Evolutionary conservation across 2,797 vertebrate genomes (phyloP), one percentile per base, ranked within the genome.

Genomic region (Esox lucius): DNA sequence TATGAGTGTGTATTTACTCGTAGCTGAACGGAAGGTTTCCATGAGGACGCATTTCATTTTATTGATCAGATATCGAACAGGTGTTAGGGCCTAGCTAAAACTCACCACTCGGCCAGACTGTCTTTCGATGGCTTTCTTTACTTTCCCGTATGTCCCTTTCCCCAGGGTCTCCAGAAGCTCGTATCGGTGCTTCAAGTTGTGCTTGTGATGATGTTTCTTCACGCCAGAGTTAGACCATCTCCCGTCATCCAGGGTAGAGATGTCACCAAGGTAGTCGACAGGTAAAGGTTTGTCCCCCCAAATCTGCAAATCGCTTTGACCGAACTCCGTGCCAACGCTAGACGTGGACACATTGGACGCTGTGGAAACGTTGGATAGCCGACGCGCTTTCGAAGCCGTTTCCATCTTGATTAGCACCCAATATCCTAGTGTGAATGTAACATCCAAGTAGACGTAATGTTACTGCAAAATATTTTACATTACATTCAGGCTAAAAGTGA

Each of bases 141-240:
- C 95, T 91, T 96, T 96, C 82, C 95, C 95, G 33, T 96, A 96
- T 66, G 95, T 96, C 73, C 95, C 95, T 84, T 92, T 95, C 74
- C 95, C 95, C 86, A 96, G 90, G 1, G 95, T 96, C 89, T 96
- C 95, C 84, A 92, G 91, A 84, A 96, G 89, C 87, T 96, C 95
- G 73, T 96, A 96, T 81, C 95, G 95, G 86, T 96, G 95, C 85
- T 96, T 96, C 87, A 96, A 92, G 91, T 96, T 96, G 91, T 96
- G 95, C 65, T 96, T 96, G 89, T 96, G 95, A 72, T 94, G 95
- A 81, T 96, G 95, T 74, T 94, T 91, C 90, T 95, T 96, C 80
- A 94, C 95, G 17, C 92, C 92, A 13, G 56, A 61, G 46, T 92
- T 78, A 69, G 7, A 80, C 80, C 26, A 81, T 24, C 59, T 87